Percentiles rank a stretch among this genome's conserved stretches.
Conservation (phyloP, 2,113 vertebrate species). For the Gobiocypris rarus region DNA sequence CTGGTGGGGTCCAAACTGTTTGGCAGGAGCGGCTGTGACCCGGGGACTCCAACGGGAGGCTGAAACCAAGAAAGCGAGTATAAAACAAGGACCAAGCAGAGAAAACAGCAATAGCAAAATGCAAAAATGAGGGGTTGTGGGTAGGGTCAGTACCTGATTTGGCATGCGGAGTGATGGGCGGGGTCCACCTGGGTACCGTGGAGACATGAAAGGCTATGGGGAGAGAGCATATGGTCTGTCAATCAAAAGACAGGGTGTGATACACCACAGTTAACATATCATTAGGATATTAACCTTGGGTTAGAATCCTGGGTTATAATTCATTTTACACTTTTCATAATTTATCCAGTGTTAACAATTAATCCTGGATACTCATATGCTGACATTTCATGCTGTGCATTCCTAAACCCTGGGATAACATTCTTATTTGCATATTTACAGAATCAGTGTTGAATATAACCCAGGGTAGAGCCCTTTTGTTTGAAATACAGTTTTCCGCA, state of each 20-base stretch:
- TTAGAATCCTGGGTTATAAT: too few species aligned
- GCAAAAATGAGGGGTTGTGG: too few species aligned
- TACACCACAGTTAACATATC: neutral
- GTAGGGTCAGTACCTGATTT: constrained; percentile 80
- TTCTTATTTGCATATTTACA: too few species aligned
- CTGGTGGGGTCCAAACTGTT: constrained; percentile 85
- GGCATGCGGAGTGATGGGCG: constrained; percentile 88
- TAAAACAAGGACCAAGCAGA: neutral
- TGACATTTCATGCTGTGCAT: too few species aligned
- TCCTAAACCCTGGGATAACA: too few species aligned
- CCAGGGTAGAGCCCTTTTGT: too few species aligned
- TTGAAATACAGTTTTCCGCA: too few species aligned
- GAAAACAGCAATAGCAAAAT: neutral
- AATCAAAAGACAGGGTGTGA: neutral
- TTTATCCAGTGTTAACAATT: too few species aligned
- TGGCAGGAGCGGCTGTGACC: constrained; percentile 87
- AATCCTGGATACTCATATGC: too few species aligned
- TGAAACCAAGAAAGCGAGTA: constrained; percentile 49
- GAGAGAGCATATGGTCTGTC: constrained; percentile 5
- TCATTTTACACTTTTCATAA: too few species aligned
- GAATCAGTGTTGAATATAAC: too few species aligned
- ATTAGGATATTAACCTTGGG: neutral
- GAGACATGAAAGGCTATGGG: constrained; percentile 90
- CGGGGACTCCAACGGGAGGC: constrained; percentile 87
- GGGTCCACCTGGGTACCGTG: constrained; percentile 87